Conservation (phyloP, 2,113 vertebrate species). For the Eleginops maclovinus region DNA sequence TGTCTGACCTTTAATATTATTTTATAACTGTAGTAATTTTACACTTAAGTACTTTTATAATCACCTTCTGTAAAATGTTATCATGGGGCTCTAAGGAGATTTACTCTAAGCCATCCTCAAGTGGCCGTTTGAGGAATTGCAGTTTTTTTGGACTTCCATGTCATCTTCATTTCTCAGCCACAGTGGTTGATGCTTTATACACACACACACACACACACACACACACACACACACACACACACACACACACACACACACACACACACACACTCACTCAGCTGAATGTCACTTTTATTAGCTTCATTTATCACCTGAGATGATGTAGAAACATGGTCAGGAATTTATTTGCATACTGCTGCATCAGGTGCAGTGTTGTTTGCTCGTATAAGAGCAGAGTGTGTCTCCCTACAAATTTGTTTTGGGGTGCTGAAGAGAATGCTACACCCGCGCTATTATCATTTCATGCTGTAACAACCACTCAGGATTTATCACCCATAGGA, state of each 20-base stretch:
- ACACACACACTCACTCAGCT: too few species aligned
- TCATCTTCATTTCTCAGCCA: too few species aligned
- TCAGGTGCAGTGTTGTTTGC: conserved; percentile 62
- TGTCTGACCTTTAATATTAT: not conserved
- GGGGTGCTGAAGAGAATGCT: conserved; percentile 59
- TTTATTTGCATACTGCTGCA: conserved; percentile 75
- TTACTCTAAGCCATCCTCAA: too few species aligned
- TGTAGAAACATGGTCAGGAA: conserved; percentile 32
- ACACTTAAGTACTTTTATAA: too few species aligned
- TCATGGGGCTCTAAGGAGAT: too few species aligned
- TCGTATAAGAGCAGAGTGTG: conserved; percentile 41
- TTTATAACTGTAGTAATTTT: not conserved
- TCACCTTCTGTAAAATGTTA: too few species aligned
- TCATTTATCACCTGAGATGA: conserved; percentile 60
- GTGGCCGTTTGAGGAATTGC: too few species aligned
- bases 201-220: too few species aligned
- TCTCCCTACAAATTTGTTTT: conserved; percentile 63
- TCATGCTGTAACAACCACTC: conserved; percentile 69
- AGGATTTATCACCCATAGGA: conserved; percentile 66
- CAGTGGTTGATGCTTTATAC: not conserved
- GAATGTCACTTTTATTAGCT: conserved; percentile 56
- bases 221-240: too few species aligned
- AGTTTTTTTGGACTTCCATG: too few species aligned
- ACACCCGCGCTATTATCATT: conserved; percentile 68
- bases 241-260: too few species aligned